Conservation (phyloP, 2,113 vertebrate species). For the Oryzias curvinotus region DNA sequence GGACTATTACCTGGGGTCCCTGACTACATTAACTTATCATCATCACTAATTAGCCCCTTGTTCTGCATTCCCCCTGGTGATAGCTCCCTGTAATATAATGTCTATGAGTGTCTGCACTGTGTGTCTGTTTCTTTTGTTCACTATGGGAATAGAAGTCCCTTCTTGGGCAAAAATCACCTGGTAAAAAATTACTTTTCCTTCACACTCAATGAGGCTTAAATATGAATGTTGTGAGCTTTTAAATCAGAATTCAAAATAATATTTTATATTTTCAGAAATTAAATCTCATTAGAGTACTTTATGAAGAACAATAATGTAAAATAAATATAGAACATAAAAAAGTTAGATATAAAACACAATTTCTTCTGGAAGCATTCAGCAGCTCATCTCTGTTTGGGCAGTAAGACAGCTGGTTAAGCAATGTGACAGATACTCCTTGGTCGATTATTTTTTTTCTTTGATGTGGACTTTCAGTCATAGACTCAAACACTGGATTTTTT, state of each 20-base stretch:
- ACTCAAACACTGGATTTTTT: too few relatives aligned
- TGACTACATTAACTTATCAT: slow-evolving; percentile 77
- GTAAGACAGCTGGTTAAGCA: too few relatives aligned
- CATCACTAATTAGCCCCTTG: slow-evolving; percentile 76
- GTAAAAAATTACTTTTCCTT: not conserved
- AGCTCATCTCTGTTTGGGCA: too few relatives aligned
- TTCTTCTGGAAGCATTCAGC: too few relatives aligned
- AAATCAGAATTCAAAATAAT: not conserved
- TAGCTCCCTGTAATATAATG: slow-evolving; percentile 56
- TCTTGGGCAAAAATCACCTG: not conserved
- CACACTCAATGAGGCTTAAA: not conserved
- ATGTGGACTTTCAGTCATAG: too few relatives aligned
- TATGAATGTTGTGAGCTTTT: not conserved
- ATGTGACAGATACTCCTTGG: too few relatives aligned
- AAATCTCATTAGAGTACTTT: not conserved
- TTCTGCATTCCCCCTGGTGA: slow-evolving; percentile 68
- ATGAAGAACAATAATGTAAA: not conserved
- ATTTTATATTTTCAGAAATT: not conserved
- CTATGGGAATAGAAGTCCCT: slow-evolving; percentile 5
- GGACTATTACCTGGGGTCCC: slow-evolving; percentile 70
- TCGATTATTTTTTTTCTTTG: too few relatives aligned
- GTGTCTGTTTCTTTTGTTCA: slow-evolving; percentile 6
- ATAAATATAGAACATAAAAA: not conserved
- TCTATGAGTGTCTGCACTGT: slow-evolving; percentile 17
- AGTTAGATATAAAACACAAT: not conserved